These are phyloP conservation scores for Salvelinus namaycush DNA, from an alignment of 2,113 vertebrate genomes.

Conservation along the genomic window DNA sequence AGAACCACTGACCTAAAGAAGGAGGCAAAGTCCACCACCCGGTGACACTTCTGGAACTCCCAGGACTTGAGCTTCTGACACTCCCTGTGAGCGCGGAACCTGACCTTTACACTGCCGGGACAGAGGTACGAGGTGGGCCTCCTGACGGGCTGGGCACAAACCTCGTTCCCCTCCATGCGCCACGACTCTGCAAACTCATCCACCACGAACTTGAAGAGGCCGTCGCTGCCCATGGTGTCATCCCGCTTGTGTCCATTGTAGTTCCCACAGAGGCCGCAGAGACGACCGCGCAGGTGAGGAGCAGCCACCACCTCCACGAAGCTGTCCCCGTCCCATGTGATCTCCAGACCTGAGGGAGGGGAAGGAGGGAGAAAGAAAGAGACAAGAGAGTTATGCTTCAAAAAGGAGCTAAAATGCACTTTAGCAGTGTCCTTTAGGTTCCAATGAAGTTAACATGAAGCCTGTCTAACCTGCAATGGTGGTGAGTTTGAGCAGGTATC, in stretches of 20 bases:
- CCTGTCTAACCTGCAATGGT: slow-evolving; percentile 82
- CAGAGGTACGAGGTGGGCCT: slow-evolving; percentile 85
- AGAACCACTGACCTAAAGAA: slow-evolving; percentile 84
- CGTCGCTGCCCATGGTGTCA: slow-evolving; percentile 90
- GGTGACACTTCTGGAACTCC: slow-evolving; percentile 95
- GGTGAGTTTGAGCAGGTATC: slow-evolving; percentile 94
- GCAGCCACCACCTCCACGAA: slow-evolving; percentile 96
- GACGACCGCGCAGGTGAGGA: slow-evolving; percentile 86
- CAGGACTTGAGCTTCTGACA: slow-evolving; percentile 95
- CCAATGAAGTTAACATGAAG: too few relatives aligned
- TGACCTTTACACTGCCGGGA: slow-evolving; percentile 86
- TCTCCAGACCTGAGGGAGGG: slow-evolving; percentile 84
- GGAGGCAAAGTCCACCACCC: slow-evolving; percentile 83
- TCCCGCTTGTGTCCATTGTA: slow-evolving; percentile 96
- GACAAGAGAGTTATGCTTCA: too few relatives aligned
- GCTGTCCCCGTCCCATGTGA: slow-evolving; percentile 98
- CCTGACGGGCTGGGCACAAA: slow-evolving; percentile 77
- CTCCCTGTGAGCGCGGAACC: slow-evolving; percentile 90
- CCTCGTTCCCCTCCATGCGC: slow-evolving; percentile 90
- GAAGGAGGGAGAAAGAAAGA: background rate
- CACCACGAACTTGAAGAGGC: slow-evolving; percentile 93
- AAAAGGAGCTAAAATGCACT: too few relatives aligned
- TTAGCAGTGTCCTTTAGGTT: too few relatives aligned
- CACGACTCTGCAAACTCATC: slow-evolving; percentile 96
- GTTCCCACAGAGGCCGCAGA: slow-evolving; percentile 96